These are phyloP conservation scores for Urocyon cinereoargenteus DNA, from an alignment of 2,797 vertebrate genomes.

Conservation along the genomic window DNA sequence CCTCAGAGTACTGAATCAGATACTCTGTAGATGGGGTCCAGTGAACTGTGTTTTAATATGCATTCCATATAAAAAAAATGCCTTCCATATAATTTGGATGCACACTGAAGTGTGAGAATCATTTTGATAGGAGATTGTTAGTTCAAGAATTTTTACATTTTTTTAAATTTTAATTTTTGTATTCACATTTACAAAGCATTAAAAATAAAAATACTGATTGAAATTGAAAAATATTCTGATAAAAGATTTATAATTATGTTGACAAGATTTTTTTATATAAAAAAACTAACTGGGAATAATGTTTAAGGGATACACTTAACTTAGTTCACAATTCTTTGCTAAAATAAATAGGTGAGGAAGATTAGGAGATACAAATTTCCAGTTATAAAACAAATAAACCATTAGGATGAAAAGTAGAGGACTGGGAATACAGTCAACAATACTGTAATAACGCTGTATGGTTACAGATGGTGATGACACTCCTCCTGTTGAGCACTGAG, in stretches of 20 bases:
- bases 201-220: not conserved
- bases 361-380: not conserved
- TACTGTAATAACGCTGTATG: not conserved
- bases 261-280: not conserved
- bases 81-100: not conserved
- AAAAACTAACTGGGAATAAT: not conserved
- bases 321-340: slow-evolving; percentile 14
- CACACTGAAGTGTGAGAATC: not conserved
- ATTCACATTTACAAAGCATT: slow-evolving; percentile 15
- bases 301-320: slow-evolving; percentile 1
- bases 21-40: not conserved
- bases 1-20: not conserved
- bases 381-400: not conserved
- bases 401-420: not conserved
- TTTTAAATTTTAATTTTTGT: not conserved
- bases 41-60: not conserved
- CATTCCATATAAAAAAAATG: not conserved
- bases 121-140: not conserved
- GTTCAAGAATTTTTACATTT: not conserved
- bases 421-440: not conserved
- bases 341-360: not conserved
- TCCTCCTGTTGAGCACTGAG: not conserved
- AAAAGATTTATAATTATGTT: slow-evolving; percentile 39
- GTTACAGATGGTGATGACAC: not conserved
- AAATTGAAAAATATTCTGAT: slow-evolving; percentile 49